Percentiles rank a stretch among this genome's conserved stretches.
These are phyloP conservation scores for Drosophila paulistorum DNA, from an alignment of 1,140 invertebrate genomes.

Conservation along the genomic window DNA sequence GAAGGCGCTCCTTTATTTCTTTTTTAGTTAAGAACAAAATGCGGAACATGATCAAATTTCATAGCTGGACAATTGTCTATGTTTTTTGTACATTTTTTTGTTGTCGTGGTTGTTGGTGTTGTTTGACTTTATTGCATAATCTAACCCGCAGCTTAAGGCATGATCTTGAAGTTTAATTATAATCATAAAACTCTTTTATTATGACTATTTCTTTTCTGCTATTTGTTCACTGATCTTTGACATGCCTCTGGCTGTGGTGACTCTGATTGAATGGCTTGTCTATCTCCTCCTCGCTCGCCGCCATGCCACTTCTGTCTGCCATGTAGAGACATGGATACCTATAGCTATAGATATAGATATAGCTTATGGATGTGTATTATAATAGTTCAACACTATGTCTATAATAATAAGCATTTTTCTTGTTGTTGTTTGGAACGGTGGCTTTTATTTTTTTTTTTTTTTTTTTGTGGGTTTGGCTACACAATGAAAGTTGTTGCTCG, in stretches of 20 bases:
- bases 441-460: conserved; percentile 21
- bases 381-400: neutral
- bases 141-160: conserved; percentile 26
- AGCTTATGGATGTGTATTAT: conserved; percentile 9
- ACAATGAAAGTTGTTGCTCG: conserved; percentile 65
- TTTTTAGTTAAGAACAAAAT: neutral
- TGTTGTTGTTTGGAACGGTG: conserved; percentile 24
- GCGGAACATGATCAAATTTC: conserved; percentile 15
- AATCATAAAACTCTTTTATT: conserved; percentile 45
- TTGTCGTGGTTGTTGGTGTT: neutral
- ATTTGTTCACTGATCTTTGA: conserved; percentile 60
- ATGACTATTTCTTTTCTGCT: conserved; percentile 13
- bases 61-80: conserved; percentile 12
- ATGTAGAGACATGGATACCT: conserved; percentile 32
- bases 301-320: no score
- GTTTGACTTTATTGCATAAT: conserved; percentile 29
- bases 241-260: conserved; percentile 28
- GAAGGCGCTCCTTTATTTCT: neutral
- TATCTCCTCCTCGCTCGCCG: neutral
- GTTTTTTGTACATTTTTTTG: neutral
- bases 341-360: conserved; percentile 12
- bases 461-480: conserved; percentile 54
- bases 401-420: conserved; percentile 27
- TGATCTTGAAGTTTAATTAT: conserved; percentile 40
- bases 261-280: conserved; percentile 42